Conservation (phyloP, 2,797 vertebrate genomes). For the Cryptoprocta ferox region DNA sequence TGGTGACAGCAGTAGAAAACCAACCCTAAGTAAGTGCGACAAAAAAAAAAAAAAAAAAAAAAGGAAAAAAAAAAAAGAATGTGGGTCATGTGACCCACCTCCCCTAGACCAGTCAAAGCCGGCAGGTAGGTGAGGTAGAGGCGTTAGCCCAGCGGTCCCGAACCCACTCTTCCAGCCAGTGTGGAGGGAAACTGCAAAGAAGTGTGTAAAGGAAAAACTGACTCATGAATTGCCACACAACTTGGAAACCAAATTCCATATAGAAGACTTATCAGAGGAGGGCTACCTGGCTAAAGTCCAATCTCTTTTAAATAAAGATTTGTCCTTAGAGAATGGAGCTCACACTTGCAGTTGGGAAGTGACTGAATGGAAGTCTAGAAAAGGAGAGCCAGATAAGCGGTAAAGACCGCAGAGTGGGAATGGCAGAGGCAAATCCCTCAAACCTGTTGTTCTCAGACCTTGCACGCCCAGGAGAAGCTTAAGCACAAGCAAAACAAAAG, state of each 20-base stretch:
- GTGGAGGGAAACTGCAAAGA: constrained; percentile 82
- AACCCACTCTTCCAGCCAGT: neutral
- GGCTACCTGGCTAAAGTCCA: constrained; percentile 93
- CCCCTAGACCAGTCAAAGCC: neutral
- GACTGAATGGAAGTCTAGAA: constrained; percentile 86
- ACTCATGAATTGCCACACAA: constrained; percentile 91
- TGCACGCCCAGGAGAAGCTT: constrained; percentile 88
- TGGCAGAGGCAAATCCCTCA: constrained; percentile 83
- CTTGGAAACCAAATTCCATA: constrained; percentile 91
- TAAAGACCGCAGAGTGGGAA: constrained; percentile 84
- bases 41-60: neutral
- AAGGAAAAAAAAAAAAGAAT: neutral
- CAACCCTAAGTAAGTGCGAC: neutral
- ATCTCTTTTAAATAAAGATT: constrained; percentile 90
- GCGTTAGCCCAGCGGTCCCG: neutral
- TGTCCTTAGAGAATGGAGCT: constrained; percentile 87
- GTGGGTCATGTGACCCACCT: neutral
- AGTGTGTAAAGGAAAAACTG: constrained; percentile 92
- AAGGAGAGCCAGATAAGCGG: constrained; percentile 89
- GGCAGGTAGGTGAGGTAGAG: neutral
- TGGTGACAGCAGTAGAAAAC: neutral
- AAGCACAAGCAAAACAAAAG: neutral
- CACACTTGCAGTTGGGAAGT: constrained; percentile 83
- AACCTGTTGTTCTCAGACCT: constrained; percentile 75
- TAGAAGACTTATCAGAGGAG: constrained; percentile 92